phyloP scores from a whole-genome alignment of 2,888 invertebrate species.

The Drosophila paranaensis region DNA sequence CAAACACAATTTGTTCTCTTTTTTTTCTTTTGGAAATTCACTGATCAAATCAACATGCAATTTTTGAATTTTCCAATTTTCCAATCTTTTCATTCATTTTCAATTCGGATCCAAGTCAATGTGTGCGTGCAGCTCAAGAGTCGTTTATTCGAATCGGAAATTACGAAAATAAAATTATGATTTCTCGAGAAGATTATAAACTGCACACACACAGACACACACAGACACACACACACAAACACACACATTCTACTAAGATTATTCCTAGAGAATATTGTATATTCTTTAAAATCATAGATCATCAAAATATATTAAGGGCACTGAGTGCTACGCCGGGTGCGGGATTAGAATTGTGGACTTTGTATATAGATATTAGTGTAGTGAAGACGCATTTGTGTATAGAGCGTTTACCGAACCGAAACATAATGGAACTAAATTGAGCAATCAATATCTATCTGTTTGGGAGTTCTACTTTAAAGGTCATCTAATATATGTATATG shows the following conservation, averaged over 20 bases:
- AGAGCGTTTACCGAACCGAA: slow-evolving; percentile 64
- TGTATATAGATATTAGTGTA: slow-evolving; percentile 29
- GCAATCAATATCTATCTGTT: slow-evolving; percentile 44
- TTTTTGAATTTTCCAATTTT: slow-evolving; percentile 28
- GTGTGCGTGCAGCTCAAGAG: slow-evolving; percentile 30
- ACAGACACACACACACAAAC: not conserved
- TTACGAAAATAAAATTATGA: not conserved
- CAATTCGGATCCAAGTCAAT: slow-evolving; percentile 22
- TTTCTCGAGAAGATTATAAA: not conserved
- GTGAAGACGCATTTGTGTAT: slow-evolving; percentile 22
- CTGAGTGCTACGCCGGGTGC: slow-evolving; percentile 32
- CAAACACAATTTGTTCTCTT: slow-evolving; percentile 4
- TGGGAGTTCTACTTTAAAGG: slow-evolving; percentile 45
- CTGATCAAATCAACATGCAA: slow-evolving; percentile 52
- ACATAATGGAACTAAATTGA: slow-evolving; percentile 57
- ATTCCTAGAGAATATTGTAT: slow-evolving; percentile 28
- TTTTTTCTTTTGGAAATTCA: slow-evolving; percentile 26
- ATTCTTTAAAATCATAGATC: slow-evolving; percentile 36
- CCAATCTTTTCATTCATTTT: slow-evolving; percentile 4
- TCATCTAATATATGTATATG: slow-evolving; percentile 47
- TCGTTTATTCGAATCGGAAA: not conserved
- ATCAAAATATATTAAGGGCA: slow-evolving; percentile 39
- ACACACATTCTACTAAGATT: slow-evolving; percentile 14
- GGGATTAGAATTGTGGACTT: slow-evolving; percentile 25
- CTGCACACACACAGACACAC: slow-evolving; percentile 29